phyloP scores from a whole-genome alignment of 1,140 invertebrate species.

The Drosophila murphyi region DNA sequence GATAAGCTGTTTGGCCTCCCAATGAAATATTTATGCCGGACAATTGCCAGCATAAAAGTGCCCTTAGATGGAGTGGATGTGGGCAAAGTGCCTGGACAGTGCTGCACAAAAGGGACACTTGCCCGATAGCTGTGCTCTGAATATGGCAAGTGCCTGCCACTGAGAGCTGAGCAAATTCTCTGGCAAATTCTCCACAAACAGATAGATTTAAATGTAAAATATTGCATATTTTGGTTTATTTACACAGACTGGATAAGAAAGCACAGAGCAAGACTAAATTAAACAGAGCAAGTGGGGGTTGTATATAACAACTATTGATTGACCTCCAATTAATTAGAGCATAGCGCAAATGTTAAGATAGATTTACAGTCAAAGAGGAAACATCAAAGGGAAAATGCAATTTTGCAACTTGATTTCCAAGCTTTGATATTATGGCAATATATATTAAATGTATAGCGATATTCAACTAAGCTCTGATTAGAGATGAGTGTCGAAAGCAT shows the following conservation, averaged over 20 bases:
- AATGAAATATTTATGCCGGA: conserved; percentile 76
- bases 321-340: no score
- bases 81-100: background rate
- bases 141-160: background rate
- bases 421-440: background rate
- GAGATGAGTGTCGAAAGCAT: conserved; percentile 15
- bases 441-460: background rate
- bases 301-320: no score
- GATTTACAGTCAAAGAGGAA: no score
- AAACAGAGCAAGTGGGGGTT: no score
- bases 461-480: conserved; percentile 3
- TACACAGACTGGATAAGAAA: no score
- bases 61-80: conserved; percentile 2
- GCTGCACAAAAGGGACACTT: background rate
- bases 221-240: no score
- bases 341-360: no score
- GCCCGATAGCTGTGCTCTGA: conserved; percentile 12
- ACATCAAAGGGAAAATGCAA: no score
- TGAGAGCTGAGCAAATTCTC: background rate
- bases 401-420: no score
- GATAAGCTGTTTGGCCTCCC: conserved; percentile 49
- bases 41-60: conserved; percentile 28
- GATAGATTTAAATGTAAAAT: no score
- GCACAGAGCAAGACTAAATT: no score
- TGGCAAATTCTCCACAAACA: background rate